These are phyloP conservation scores for Amiota mariae DNA, from an alignment of 2,888 invertebrate species.

Conservation along the genomic window DNA sequence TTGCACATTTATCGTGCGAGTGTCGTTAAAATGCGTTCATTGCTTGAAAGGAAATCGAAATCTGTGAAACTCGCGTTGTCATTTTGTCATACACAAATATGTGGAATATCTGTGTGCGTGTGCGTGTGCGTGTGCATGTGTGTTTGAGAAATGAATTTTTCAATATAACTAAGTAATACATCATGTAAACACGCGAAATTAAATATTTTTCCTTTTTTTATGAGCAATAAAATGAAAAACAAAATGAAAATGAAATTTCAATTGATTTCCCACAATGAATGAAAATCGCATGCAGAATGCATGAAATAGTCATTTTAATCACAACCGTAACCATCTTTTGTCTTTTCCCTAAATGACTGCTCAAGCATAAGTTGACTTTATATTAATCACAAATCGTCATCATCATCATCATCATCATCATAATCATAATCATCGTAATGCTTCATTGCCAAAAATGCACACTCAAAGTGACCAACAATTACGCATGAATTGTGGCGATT, in stretches of 20 bases:
- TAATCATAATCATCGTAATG: background rate
- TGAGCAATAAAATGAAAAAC: background rate
- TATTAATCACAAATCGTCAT: too few relatives aligned
- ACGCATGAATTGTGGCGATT: background rate
- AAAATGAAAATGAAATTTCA: constrained; percentile 1
- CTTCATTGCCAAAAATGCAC: background rate
- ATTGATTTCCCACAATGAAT: background rate
- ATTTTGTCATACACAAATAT: too few relatives aligned
- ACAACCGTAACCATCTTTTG: too few relatives aligned
- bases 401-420: background rate
- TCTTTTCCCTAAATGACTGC: too few relatives aligned
- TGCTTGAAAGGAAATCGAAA: constrained; percentile 6
- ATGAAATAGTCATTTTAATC: too few relatives aligned
- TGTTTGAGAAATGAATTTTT: background rate
- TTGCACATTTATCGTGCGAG: constrained; percentile 30
- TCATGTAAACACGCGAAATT: constrained; percentile 5
- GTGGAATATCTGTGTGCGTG: background rate
- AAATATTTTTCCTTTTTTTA: background rate
- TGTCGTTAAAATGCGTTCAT: constrained; percentile 25
- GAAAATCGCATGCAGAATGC: too few relatives aligned
- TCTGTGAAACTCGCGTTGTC: too few relatives aligned
- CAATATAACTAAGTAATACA: constrained; percentile 10
- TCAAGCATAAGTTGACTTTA: too few relatives aligned
- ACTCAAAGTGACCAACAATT: background rate
- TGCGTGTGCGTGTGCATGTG: background rate